Conservation (phyloP, 2,888 invertebrate species). For the Drosophila setosimentum region DNA sequence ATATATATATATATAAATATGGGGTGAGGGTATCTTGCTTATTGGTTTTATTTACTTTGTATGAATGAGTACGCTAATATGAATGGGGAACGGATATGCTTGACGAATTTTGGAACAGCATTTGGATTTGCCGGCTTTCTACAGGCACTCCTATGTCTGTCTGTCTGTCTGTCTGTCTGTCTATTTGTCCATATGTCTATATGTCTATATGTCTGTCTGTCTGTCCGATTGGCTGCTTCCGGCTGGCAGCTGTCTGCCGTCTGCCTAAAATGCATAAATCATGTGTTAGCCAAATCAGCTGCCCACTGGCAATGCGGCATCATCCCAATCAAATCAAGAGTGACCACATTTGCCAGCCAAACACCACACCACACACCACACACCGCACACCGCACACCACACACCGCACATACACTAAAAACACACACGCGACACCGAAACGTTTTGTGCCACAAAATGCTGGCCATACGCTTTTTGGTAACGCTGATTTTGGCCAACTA, state of each 20-base stretch:
- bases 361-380: not conserved
- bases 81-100: slow-evolving; percentile 31
- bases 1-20: not conserved
- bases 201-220: not conserved
- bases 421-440: slow-evolving; percentile 38
- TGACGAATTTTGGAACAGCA: slow-evolving; percentile 18
- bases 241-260: slow-evolving; percentile 27
- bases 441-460: slow-evolving; percentile 74
- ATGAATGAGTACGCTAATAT: slow-evolving; percentile 2
- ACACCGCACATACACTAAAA: not conserved
- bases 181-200: not conserved
- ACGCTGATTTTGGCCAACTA: slow-evolving; percentile 44
- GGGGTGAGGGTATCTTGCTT: not conserved
- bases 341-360: slow-evolving; percentile 44
- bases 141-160: slow-evolving; percentile 10
- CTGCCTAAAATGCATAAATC: slow-evolving; percentile 34
- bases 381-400: slow-evolving; percentile 1
- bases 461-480: slow-evolving; percentile 69
- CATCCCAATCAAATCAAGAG: slow-evolving; percentile 50
- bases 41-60: not conserved
- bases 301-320: slow-evolving; percentile 43
- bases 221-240: slow-evolving; percentile 27
- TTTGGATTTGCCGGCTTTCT: slow-evolving; percentile 27
- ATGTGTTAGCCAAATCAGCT: slow-evolving; percentile 30
- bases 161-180: not conserved